Evolutionary conservation across 1,140 invertebrate genomes (phyloP).

Genomic region (Drosophila pectinifera): DNA sequence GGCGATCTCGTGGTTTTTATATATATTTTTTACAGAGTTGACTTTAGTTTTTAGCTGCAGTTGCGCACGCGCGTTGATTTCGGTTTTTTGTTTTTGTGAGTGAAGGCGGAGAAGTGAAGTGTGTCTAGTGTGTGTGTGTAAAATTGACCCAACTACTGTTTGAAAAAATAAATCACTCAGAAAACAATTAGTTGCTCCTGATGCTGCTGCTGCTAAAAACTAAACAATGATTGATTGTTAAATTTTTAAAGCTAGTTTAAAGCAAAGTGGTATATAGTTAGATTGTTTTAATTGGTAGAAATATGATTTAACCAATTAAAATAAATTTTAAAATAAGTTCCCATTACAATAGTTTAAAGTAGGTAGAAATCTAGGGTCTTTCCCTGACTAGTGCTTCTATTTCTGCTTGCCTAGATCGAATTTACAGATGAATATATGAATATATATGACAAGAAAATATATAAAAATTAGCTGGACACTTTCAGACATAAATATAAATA

Average conservation of each 20-base stretch:
- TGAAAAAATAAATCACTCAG: not conserved
- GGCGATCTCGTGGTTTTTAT: conserved; percentile 15
- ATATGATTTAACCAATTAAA: not conserved
- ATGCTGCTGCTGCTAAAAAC: not conserved
- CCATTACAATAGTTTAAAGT: too few relatives aligned
- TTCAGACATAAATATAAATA: not conserved
- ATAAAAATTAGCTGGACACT: too few relatives aligned
- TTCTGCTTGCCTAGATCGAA: not conserved
- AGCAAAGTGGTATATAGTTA: not conserved
- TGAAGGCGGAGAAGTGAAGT: not conserved
- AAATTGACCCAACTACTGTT: conserved; percentile 43
- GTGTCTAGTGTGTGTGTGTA: conserved; percentile 9
- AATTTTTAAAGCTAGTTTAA: not conserved
- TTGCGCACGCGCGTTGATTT: conserved; percentile 29
- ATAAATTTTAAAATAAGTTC: too few relatives aligned
- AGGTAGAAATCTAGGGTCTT: not conserved
- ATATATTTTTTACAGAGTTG: too few relatives aligned
- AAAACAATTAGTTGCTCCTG: conserved; percentile 10
- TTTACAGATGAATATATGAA: not conserved
- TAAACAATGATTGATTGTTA: not conserved
- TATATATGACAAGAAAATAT: too few relatives aligned
- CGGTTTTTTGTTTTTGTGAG: conserved; percentile 22
- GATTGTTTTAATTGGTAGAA: not conserved
- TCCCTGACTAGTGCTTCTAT: accelerated
- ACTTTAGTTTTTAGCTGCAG: conserved; percentile 20